These are phyloP conservation scores for Vimba vimba DNA, from an alignment of 2,113 vertebrate species.

Conservation along the genomic window DNA sequence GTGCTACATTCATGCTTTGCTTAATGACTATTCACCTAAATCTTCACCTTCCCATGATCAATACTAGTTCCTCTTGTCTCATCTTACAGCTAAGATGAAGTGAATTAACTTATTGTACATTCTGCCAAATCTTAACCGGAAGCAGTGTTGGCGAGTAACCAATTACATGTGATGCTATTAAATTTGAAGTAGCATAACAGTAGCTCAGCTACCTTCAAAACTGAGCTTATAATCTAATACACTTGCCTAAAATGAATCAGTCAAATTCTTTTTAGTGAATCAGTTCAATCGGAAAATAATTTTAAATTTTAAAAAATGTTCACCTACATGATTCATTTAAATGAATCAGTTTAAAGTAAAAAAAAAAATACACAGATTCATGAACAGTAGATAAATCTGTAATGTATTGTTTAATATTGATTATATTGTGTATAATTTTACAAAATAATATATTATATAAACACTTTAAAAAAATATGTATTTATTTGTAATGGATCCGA, in stretches of 20 bases:
- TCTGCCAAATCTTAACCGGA: neutral
- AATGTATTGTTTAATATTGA: too few relatives aligned
- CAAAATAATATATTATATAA: neutral
- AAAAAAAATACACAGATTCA: neutral
- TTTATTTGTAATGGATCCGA: too few relatives aligned
- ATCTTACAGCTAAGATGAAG: constrained; percentile 7
- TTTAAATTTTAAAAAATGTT: neutral
- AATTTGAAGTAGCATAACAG: too few relatives aligned
- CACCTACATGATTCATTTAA: neutral
- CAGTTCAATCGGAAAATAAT: neutral
- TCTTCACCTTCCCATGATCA: neutral
- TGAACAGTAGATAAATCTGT: neutral
- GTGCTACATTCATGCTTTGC: constrained; percentile 2
- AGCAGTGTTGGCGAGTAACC: neutral
- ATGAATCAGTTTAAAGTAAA: neutral
- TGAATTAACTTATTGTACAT: constrained; percentile 9
- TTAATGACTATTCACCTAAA: neutral
- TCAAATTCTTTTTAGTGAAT: neutral
- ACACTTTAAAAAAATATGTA: too few relatives aligned
- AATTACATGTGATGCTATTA: neutral
- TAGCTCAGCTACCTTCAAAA: neutral
- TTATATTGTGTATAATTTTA: neutral
- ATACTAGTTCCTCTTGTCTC: neutral
- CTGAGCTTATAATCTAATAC: neutral
- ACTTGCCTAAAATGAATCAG: neutral